These are phyloP conservation scores for Phodopus roborovskii DNA, from an alignment of 2,113 vertebrate genomes.

Conservation along the genomic window DNA sequence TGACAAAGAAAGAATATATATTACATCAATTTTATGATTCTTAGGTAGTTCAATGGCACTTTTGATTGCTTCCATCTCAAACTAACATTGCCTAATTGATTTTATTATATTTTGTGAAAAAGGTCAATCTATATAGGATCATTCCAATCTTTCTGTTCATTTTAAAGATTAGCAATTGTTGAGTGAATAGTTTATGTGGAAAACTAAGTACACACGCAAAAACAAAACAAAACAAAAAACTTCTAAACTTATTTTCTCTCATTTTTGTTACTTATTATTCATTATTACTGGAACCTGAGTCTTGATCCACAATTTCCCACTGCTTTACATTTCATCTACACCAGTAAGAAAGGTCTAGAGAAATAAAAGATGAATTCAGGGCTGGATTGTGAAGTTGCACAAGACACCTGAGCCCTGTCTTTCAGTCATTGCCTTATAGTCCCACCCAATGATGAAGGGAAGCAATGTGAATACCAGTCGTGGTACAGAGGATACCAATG, in stretches of 20 bases:
- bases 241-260: neutral
- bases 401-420: neutral
- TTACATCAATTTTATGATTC: neutral
- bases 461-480: neutral
- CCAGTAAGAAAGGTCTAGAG: neutral
- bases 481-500: neutral
- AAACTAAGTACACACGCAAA: neutral
- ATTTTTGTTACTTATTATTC: neutral
- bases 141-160: conserved; percentile 25
- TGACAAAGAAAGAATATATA: neutral
- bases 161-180: neutral
- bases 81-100: neutral
- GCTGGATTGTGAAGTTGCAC: neutral
- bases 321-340: neutral
- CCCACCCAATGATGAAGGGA: neutral
- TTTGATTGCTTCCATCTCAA: conserved; percentile 10
- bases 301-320: neutral
- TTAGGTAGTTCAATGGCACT: neutral
- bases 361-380: neutral
- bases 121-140: neutral
- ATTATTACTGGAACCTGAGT: neutral
- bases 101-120: neutral
- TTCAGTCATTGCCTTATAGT: neutral
- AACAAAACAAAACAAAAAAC: too few relatives aligned
- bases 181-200: neutral